Evolutionary conservation across 1,140 invertebrate species (phyloP), one percentile per base, ranked within the genome.

Genomic region (Neodiprion lecontei): DNA sequence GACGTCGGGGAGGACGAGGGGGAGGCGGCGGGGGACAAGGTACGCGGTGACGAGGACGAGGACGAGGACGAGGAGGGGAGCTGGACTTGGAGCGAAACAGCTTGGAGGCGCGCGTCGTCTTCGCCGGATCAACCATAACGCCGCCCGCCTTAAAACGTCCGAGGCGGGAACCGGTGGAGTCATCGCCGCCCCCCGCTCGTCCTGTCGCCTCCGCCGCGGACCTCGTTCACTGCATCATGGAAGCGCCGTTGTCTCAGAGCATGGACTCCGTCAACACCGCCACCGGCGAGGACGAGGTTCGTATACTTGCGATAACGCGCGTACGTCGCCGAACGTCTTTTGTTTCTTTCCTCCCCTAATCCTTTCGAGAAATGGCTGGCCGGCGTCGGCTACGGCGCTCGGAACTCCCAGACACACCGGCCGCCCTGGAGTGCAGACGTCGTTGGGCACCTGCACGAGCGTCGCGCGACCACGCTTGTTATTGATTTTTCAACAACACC

Each of bases 201-300:
- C 17, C 67, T 47, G 40, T 69, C 79, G 77, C 76, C 70, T 76
- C 14, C 76, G 69, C 49, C 70, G 53, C 61, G 48, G 47, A 17
- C 71, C 48, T 53, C 72, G 74, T 67, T 74, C 77, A 71, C 81
- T 86, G 89, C 89, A 86, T 90, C 85, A 90, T 91, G 84, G 89
- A 91, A 80, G 91, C 90, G 78, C 91, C 92, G 80, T 89, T 93
- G 76, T 93, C 92, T 78, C 95, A 97, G 90, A 96, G 95, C 90
- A 96, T 96, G 94, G 95, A 97, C 91, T 96, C 95, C 82, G 95
- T 97, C 86, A 96, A 96, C 90, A 96, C 95, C 78, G 94, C 94
- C 82, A 95, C 94, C 84, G 94, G 94, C 88, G 95, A 96, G 91
- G 95, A 96, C 91, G 95, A 96, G 95, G 95, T 96, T 85, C 90